Evolutionary conservation across 2,888 invertebrate genomes (phyloP), one percentile per base, ranked within the genome.

Genomic region (Liopterus haemorrhoidalis): DNA sequence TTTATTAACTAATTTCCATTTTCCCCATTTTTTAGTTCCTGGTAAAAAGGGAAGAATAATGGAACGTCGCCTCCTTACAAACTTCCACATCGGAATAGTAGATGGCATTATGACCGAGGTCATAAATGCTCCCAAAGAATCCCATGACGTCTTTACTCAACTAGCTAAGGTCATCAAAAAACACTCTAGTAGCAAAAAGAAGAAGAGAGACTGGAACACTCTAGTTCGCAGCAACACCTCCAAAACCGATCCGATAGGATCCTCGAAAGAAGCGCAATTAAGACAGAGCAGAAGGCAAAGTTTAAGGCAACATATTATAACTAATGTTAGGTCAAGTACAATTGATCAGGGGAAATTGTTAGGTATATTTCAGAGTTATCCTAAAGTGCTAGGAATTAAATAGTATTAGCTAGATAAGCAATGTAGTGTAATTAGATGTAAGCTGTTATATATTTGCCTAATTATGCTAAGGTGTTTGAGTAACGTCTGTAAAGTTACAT

Each of bases 11-110:
- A n/a, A n/a, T n/a, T n/a, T n/a, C n/a, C n/a, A n/a, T n/a, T n/a
- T n/a, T n/a, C n/a, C n/a, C n/a, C n/a, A n/a, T n/a, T n/a, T n/a
- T n/a, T n/a, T 66, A 81, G 87, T 86, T 36, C 76, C 85, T 15
- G 89, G 89, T 2, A 86, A 85, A 62, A 86, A 86, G 60, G 88
- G 88, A 2, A 82, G 87, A 63, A 82, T 86, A 3, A 85, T 90
- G 84, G 90, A 91, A 60, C 75, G 91, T 12, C 76, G 89, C 22
- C 79, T 91, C 11, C 73, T 89, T 40, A 90, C 89, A 64, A 90
- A 91, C 69, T 91, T 91, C 78, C 89, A 89, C 61, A 90, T 91
- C 51, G 90, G 90, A 8, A 82, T 87, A 41, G 88, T 90, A 1
- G 89, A 90, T 62, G 86, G 83, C 3, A 77, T 89, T 22, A 79